Evolutionary conservation across 92 coral and sea anemone species (phyloP), one percentile per base, ranked within the genome.

Genomic region (Zoanthus sociatus): DNA sequence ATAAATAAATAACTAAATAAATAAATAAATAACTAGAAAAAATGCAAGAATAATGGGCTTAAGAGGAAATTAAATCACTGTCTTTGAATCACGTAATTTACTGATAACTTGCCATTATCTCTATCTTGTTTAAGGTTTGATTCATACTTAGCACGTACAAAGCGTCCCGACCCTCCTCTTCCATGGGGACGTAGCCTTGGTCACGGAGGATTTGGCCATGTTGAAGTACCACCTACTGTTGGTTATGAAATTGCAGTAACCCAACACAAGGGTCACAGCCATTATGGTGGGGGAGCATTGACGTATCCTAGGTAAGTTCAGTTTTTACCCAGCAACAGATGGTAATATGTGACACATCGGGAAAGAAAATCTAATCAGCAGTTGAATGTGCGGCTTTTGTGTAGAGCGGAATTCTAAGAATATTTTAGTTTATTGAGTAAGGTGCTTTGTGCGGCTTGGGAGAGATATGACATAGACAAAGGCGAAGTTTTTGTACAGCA

Each of bases 181-280:
- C 99, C 99, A 3, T 97, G 99, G 99, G 99, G 99, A 32, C 92
- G 99, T 61, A 90, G 97, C 89, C 90, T 96, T 15, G 95, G 99
- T 83, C 91, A 95, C 78, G 99, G 97, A 7, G 99, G 99, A 1
- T 93, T 93, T 47, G 99, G 98, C 31, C 95, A 98, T 68, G 83
- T 93, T 76, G 92, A 89, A 78, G 91, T 97, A n/a, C 99, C 99
- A 44, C 91, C 92, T 76, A 90, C 93, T 13, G 90, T 98, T 5
- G 95, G 92, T 76, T 91, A 95, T 31, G 99, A 97, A 79, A 94
- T 95, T 9, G 97, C 96, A 14, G 92, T 69, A 20, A 79, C 94
- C 86, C 98, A 95, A 58, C 99, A 97, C 87, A 97, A 95, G 89
- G 98, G 98, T 17, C 99, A 97, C 87, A 87, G 95, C 46, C 99